These are phyloP conservation scores for Apteryx mantelli DNA, from an alignment of 2,113 vertebrate genomes.

Conservation along the genomic window DNA sequence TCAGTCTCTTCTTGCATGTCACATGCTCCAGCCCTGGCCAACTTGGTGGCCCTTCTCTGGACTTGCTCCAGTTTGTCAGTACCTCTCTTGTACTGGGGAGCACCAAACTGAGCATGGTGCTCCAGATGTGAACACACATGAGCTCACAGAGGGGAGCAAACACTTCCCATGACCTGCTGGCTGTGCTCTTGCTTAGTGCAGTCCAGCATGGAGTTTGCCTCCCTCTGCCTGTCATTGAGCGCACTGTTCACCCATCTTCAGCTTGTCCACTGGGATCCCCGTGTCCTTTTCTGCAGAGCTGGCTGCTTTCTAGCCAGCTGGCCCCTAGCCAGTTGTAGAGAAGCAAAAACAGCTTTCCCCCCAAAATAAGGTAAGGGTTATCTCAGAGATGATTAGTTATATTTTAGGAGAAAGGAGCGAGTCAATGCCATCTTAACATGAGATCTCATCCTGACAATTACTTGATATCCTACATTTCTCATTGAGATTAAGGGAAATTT, in stretches of 20 bases:
- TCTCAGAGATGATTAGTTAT: background rate
- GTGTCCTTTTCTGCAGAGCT: background rate
- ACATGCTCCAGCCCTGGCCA: background rate
- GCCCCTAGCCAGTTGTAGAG: rapidly evolving
- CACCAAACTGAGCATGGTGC: rapidly evolving
- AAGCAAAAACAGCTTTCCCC: background rate
- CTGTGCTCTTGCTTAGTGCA: background rate
- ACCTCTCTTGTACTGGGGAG: background rate
- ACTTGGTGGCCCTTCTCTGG: background rate
- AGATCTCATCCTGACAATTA: background rate
- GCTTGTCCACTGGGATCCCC: too few species aligned
- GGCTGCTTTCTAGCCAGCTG: background rate
- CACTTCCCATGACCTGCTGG: rapidly evolving
- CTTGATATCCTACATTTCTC: background rate
- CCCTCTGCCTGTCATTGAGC: background rate
- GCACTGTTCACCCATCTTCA: background rate
- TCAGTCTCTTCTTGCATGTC: background rate
- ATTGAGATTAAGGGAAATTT: background rate
- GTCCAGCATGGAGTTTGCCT: background rate
- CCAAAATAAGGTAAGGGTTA: background rate
- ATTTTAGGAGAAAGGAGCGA: background rate
- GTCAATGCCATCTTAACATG: background rate
- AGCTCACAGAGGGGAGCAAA: background rate
- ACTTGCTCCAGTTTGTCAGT: background rate
- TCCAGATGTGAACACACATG: background rate